Evolutionary conservation across 2,113 vertebrate genomes (phyloP), one percentile per base, ranked within the genome.

Genomic region (Corythornis vintsioides): DNA sequence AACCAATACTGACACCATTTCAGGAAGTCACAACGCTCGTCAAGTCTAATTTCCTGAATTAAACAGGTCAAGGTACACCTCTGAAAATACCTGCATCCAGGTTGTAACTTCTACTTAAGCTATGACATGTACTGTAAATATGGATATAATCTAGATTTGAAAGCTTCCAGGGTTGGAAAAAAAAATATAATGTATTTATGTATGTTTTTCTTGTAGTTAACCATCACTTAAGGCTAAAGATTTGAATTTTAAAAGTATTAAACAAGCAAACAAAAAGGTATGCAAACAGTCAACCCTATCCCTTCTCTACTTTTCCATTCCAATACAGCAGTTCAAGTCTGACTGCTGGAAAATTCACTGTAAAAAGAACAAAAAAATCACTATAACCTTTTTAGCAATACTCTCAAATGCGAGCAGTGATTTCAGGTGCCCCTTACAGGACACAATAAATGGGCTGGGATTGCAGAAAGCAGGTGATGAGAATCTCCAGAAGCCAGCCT

Each of bases 401-500:
- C 11, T 56, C 42, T 88, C 59, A 80, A 80, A 94, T 40, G 18
- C 20, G 83, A 86, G 15, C 59, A 47, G 63, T 85, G 84, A 96
- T 90, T 94, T 93, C 91, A 95, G 86, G 56, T 87, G 81, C 63
- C 64, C 83, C 92, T 92, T 16, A 43, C 57, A 79, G 45, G 74
- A 79, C 81, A 75, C 26, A 50, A 50, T 24, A 96, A 96, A 95
- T 93, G 84, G 89, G 43, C 64, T 84, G 79, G 71, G 84, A 90
- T 69, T 83, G 84, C 84, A 92, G 78, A 73, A 79, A 77, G 81
- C 77, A 42, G 50, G 65, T 75, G 80, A 89, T 83, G 78, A 92
- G 67, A 35, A 35, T 29, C 60, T 83, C 81, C 56, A 79, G 69
- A 85, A 89, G 43, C 33, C 90, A 79, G 86, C 28, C 42, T 75